These are phyloP conservation scores for Anguilla japonica DNA, from an alignment of 2,113 vertebrate genomes.

Conservation along the genomic window DNA sequence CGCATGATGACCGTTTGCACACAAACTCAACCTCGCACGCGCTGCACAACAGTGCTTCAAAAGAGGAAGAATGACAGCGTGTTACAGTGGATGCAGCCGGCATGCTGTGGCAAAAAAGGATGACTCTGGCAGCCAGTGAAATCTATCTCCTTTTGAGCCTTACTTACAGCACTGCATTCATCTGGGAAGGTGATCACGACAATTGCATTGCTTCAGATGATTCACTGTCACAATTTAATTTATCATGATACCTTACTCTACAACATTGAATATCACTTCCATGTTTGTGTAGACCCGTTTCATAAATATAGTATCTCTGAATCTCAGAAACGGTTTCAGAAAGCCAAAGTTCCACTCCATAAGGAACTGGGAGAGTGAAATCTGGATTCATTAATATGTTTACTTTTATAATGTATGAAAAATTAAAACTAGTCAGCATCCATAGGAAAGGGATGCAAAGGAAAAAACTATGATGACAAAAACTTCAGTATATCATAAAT, in stretches of 20 bases:
- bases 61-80: background rate
- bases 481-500: too few relatives aligned
- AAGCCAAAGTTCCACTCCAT: too few relatives aligned
- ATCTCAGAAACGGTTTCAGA: too few relatives aligned
- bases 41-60: background rate
- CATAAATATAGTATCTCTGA: too few relatives aligned
- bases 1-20: background rate
- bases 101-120: background rate
- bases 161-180: too few relatives aligned
- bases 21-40: background rate
- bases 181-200: background rate
- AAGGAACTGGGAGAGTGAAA: too few relatives aligned
- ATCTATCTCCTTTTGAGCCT: background rate
- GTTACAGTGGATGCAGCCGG: background rate
- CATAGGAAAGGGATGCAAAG: too few relatives aligned
- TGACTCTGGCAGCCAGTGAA: background rate
- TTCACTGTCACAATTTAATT: background rate
- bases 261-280: background rate
- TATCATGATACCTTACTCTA: background rate
- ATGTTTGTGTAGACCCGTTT: too few relatives aligned
- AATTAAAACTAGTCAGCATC: too few relatives aligned
- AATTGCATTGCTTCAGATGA: background rate
- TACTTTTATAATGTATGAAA: too few relatives aligned
- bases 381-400: too few relatives aligned
- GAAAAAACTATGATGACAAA: too few relatives aligned